Evolutionary conservation across 2,797 vertebrate species (phyloP).

Genomic region (Percopsis omiscomaycus): DNA sequence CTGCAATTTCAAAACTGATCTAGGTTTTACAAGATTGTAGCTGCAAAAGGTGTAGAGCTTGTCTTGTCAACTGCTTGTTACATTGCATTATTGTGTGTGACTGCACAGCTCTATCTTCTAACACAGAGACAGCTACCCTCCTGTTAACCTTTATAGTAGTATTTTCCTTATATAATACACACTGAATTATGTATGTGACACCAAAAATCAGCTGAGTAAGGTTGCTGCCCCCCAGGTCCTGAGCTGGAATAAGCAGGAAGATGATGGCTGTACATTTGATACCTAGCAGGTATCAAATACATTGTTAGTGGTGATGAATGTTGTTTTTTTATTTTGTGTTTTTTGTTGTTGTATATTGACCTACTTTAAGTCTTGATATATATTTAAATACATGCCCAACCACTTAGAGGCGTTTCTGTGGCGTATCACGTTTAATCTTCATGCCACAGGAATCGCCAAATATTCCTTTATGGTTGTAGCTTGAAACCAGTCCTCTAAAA

Average conservation of each 20-base stretch:
- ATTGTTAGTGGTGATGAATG: neutral
- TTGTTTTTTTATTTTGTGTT: neutral
- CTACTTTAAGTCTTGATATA: slow-evolving; percentile 10
- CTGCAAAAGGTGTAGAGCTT: slow-evolving; percentile 17
- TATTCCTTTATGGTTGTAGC: slow-evolving; percentile 66
- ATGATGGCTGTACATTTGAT: too few relatives aligned
- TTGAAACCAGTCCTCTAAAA: slow-evolving; percentile 57
- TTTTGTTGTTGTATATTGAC: slow-evolving; percentile 7
- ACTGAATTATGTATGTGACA: too few relatives aligned
- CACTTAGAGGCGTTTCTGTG: slow-evolving; percentile 38
- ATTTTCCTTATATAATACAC: neutral
- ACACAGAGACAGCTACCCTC: slow-evolving; percentile 7
- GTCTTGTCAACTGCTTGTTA: slow-evolving; percentile 27
- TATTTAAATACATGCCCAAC: slow-evolving; percentile 8
- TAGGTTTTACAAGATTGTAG: slow-evolving; percentile 6
- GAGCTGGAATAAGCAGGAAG: too few relatives aligned
- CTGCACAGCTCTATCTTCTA: neutral
- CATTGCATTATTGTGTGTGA: slow-evolving; percentile 26
- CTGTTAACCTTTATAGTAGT: neutral
- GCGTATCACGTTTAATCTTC: slow-evolving; percentile 55
- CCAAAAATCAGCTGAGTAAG: too few relatives aligned
- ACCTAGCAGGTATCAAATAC: too few relatives aligned
- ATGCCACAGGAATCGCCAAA: slow-evolving; percentile 64
- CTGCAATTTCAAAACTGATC: neutral
- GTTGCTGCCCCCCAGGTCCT: too few relatives aligned